These are phyloP conservation scores for Tiliacea aurago DNA, from an alignment of 2,888 invertebrate species.

Conservation along the genomic window DNA sequence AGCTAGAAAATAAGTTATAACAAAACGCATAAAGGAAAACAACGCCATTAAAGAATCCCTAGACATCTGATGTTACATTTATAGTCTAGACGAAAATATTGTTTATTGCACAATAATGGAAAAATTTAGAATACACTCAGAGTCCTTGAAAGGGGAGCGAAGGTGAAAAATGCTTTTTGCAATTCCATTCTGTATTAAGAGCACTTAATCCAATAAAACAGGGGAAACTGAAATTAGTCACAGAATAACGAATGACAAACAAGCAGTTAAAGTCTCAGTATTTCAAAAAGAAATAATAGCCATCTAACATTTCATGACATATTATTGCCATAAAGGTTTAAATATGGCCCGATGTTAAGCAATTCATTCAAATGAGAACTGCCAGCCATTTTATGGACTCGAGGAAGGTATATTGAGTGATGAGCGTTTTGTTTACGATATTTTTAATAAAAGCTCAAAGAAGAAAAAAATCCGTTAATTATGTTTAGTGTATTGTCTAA, in stretches of 20 bases:
- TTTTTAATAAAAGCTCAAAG: constrained; percentile 11
- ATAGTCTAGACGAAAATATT: constrained; percentile 77
- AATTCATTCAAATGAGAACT: constrained; percentile 48
- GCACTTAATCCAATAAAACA: constrained; percentile 70
- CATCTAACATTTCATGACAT: constrained; percentile 27
- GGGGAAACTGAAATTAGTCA: constrained; percentile 65
- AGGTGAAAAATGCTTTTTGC: constrained; percentile 76
- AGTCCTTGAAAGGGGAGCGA: constrained; percentile 66
- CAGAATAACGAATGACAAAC: constrained; percentile 69
- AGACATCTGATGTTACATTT: constrained; percentile 69
- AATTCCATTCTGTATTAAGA: constrained; percentile 67
- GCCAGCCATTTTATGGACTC: constrained; percentile 25
- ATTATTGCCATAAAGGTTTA: constrained; percentile 52
- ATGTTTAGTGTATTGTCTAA: constrained; percentile 17
- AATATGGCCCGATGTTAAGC: constrained; percentile 37
- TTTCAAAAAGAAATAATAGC: constrained; percentile 31
- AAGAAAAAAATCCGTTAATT: constrained; percentile 3
- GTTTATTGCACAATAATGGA: constrained; percentile 74
- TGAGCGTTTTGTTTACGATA: constrained; percentile 20
- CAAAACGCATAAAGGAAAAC: constrained; percentile 75
- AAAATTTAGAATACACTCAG: constrained; percentile 69
- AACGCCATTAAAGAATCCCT: constrained; percentile 72
- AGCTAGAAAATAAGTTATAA: constrained; percentile 66
- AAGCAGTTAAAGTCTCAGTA: constrained; percentile 66
- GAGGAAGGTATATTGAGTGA: constrained; percentile 8